Evolutionary conservation across 2,797 vertebrate species (phyloP).

Genomic region (Myotis myotis): DNA sequence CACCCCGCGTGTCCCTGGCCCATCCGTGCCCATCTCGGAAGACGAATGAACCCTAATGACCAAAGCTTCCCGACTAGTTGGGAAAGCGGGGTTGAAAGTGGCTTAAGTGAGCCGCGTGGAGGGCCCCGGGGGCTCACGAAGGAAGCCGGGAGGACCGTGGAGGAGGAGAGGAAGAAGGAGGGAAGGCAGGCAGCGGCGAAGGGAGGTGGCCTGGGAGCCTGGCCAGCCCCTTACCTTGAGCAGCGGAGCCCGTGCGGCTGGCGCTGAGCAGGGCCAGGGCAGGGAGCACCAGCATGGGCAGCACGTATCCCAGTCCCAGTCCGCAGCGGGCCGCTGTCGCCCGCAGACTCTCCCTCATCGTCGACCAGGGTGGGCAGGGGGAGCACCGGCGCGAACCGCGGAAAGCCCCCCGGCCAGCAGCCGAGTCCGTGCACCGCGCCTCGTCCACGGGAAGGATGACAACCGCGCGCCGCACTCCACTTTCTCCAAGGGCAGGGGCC

Average conservation of each 20-base stretch:
- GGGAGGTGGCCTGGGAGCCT: slow-evolving; percentile 33
- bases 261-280: slow-evolving; percentile 89
- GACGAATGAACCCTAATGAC: background rate
- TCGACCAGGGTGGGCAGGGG: slow-evolving; percentile 61
- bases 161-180: background rate
- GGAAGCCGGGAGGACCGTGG: background rate
- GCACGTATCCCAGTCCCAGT: slow-evolving; percentile 87
- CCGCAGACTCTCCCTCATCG: slow-evolving; percentile 89
- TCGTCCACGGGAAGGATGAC: background rate
- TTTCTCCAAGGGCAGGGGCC: slow-evolving; percentile 61
- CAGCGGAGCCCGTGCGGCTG: slow-evolving; percentile 85
- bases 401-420: slow-evolving; percentile 30
- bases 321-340: slow-evolving; percentile 85
- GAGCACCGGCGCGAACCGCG: slow-evolving; percentile 61
- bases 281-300: slow-evolving; percentile 87
- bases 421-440: background rate
- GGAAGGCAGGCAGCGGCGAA: background rate
- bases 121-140: background rate
- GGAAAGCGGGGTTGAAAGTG: slow-evolving; percentile 57
- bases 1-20: background rate
- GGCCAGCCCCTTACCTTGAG: slow-evolving; percentile 90
- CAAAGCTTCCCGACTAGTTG: slow-evolving; percentile 41
- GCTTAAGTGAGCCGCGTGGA: background rate
- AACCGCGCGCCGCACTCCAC: slow-evolving; percentile 54
- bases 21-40: background rate